Percentiles rank a stretch among this genome's conserved stretches.
phyloP scores from a whole-genome alignment of 53 echinoderm and acorn worm genomes.

The Actinopyga echinites region DNA sequence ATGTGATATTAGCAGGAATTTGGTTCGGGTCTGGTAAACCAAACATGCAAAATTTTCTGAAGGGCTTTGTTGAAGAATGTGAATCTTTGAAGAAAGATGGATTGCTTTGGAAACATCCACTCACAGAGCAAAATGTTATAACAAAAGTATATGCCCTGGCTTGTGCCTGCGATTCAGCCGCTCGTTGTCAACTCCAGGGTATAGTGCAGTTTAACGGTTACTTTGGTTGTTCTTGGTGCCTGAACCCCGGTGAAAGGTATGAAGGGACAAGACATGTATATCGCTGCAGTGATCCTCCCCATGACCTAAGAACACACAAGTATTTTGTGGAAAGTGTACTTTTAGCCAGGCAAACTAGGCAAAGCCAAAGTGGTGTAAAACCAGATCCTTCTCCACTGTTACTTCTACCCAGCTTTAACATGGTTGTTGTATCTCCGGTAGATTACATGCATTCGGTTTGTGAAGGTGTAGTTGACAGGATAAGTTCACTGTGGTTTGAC shows the following conservation, averaged over 20 bases:
- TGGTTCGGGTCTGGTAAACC: conserved; percentile 59
- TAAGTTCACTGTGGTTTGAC: conserved; percentile 39
- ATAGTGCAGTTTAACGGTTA: conserved; percentile 63
- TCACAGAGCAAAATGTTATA: background rate
- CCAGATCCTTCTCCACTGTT: conserved; percentile 36
- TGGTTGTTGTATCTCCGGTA: conserved; percentile 12
- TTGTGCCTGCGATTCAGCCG: conserved; percentile 56
- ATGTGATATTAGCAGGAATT: conserved; percentile 50
- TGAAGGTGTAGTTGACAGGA: conserved; percentile 44
- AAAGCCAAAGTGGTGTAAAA: conserved; percentile 5
- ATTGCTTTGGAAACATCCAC: conserved; percentile 26
- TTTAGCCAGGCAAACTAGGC: conserved; percentile 17
- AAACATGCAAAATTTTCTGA: conserved; percentile 49
- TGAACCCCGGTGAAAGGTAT: conserved; percentile 39
- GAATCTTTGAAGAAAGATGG: conserved; percentile 36
- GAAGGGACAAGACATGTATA: conserved; percentile 29
- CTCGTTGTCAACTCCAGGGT: conserved; percentile 54
- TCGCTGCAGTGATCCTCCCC: conserved; percentile 26
- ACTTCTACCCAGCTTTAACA: conserved; percentile 36
- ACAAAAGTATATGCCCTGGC: conserved; percentile 48
- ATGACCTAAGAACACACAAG: conserved; percentile 11
- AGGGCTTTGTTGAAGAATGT: conserved; percentile 62
- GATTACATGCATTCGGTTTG: conserved; percentile 56
- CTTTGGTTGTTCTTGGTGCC: conserved; percentile 51
- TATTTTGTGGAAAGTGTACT: background rate